Conservation (phyloP, 2,888 invertebrate species). For the Caenorhabditis sp. region DNA sequence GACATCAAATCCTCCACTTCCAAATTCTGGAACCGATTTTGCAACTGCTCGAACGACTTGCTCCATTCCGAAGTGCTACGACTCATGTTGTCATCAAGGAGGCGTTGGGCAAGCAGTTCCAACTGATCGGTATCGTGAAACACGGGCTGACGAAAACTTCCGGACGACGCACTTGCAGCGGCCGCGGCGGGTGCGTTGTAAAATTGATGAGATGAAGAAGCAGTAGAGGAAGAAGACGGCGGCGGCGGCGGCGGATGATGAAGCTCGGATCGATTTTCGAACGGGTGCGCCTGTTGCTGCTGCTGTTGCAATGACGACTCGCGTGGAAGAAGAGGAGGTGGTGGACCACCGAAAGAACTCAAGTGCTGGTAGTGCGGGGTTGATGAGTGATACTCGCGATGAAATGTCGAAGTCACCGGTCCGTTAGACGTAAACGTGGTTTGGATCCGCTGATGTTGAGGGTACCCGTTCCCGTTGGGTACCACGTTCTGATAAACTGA, state of each 20-base stretch:
- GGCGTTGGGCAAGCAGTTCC: constrained; percentile 60
- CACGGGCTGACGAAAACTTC: constrained; percentile 55
- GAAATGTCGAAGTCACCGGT: constrained; percentile 49
- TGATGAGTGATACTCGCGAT: constrained; percentile 52
- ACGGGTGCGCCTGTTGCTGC: constrained; percentile 64
- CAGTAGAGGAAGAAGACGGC: constrained; percentile 43
- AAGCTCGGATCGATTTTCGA: constrained; percentile 65
- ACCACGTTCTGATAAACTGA: constrained; percentile 55
- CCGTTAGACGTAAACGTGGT: constrained; percentile 61
- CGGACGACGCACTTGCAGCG: constrained; percentile 47
- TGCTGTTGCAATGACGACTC: constrained; percentile 61
- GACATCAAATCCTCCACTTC: constrained; percentile 42
- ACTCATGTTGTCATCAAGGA: constrained; percentile 76
- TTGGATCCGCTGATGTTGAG: constrained; percentile 48
- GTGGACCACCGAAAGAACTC: constrained; percentile 53
- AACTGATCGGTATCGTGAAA: constrained; percentile 57
- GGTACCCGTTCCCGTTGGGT: constrained; percentile 42
- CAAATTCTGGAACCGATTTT: constrained; percentile 64
- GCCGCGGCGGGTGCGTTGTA: constrained; percentile 54
- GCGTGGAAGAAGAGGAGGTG: constrained; percentile 51
- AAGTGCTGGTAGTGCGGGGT: constrained; percentile 48
- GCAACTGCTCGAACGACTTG: constrained; percentile 74
- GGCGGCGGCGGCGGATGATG: constrained; percentile 48
- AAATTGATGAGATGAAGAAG: constrained; percentile 56
- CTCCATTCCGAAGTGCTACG: constrained; percentile 77